phyloP scores from a whole-genome alignment of 92 coral and sea anemone genomes.

The Porites rus region DNA sequence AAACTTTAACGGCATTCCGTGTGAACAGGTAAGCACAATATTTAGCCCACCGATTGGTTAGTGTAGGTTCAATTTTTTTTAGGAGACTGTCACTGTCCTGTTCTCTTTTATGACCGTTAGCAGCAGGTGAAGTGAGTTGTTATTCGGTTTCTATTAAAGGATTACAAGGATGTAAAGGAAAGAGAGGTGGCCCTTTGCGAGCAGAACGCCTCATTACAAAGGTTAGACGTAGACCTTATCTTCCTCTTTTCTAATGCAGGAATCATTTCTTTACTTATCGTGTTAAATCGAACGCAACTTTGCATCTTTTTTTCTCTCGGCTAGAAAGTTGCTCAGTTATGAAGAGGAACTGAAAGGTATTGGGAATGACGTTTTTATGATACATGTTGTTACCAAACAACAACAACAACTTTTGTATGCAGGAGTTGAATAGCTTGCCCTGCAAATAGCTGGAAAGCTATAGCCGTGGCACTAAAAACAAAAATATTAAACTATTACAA shows the following conservation, averaged over 20 bases:
- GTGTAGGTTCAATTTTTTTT: neutral
- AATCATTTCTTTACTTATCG: neutral
- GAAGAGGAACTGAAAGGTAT: conserved; percentile 44
- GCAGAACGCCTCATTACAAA: conserved; percentile 65
- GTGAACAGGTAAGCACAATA: no score
- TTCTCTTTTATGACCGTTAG: neutral
- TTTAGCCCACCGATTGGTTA: neutral
- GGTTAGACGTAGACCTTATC: conserved; percentile 16
- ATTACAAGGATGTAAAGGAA: conserved; percentile 58
- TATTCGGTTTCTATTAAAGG: conserved; percentile 25
- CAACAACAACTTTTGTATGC: no score
- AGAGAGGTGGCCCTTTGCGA: conserved; percentile 56
- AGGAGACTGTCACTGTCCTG: neutral
- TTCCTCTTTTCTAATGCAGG: neutral
- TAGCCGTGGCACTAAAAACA: neutral
- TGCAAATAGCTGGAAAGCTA: no score
- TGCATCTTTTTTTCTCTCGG: neutral
- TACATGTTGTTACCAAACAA: no score
- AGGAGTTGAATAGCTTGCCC: no score
- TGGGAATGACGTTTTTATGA: no score
- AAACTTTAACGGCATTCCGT: no score
- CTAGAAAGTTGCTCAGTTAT: conserved; percentile 19
- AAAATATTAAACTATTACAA: no score
- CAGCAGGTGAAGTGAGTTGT: neutral
- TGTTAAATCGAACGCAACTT: neutral